phyloP scores from a whole-genome alignment of 2,888 invertebrate species.

The Mellilla xanthometata region DNA sequence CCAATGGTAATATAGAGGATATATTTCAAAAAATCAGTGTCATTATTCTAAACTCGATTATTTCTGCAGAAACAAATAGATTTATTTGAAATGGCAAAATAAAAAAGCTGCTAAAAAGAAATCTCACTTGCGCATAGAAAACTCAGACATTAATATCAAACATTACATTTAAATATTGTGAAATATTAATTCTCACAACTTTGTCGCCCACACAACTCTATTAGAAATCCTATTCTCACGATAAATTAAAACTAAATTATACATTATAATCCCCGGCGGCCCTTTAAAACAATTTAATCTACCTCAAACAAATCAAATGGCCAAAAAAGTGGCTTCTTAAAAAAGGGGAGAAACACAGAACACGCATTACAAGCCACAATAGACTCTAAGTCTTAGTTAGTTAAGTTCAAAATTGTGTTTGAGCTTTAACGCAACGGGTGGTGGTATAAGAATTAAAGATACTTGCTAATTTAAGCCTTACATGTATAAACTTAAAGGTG shows the following conservation, averaged over 20 bases:
- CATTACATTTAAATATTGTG: too few relatives aligned
- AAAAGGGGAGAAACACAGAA: constrained; percentile 4
- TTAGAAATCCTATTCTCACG: constrained; percentile 20
- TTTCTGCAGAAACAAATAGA: too few relatives aligned
- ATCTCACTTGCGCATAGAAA: too few relatives aligned
- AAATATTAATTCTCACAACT: too few relatives aligned
- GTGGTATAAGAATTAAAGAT: background rate
- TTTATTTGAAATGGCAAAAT: too few relatives aligned
- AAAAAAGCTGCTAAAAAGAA: too few relatives aligned
- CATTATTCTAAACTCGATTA: too few relatives aligned
- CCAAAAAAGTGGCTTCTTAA: constrained; percentile 21
- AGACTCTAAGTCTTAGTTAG: background rate
- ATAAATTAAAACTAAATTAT: constrained; percentile 27
- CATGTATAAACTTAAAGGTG: background rate
- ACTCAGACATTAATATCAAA: too few relatives aligned
- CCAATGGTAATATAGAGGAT: too few relatives aligned
- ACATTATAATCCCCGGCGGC: constrained; percentile 26
- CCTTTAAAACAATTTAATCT: constrained; percentile 33
- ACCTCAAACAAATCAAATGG: constrained; percentile 29
- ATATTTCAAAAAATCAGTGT: too few relatives aligned
- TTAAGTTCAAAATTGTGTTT: too few relatives aligned
- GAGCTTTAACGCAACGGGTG: background rate
- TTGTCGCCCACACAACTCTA: background rate
- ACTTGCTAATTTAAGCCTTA: background rate
- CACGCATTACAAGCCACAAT: background rate